A percentile compares a stretch with the other conserved stretches of the same genome.
Conservation (phyloP, 2,113 vertebrate species). For the Tragulus kanchil region DNA sequence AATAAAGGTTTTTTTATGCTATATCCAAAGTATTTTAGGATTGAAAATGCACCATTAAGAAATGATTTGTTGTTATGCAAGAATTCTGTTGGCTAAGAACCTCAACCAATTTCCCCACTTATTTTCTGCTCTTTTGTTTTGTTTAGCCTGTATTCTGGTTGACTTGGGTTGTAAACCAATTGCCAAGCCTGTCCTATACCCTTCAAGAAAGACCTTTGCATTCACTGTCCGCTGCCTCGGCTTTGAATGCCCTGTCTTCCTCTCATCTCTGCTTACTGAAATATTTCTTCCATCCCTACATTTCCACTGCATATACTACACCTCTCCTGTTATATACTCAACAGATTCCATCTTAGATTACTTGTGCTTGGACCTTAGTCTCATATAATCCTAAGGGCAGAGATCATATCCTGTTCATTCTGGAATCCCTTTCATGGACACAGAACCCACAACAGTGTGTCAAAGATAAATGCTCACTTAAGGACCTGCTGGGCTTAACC, state of each 20-base stretch:
- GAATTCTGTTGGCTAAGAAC: conserved; percentile 24
- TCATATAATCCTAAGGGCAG: not conserved
- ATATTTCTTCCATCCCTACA: not conserved
- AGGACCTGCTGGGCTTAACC: conserved; percentile 25
- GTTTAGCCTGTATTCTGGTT: not conserved
- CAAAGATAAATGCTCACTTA: not conserved
- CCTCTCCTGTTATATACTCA: not conserved
- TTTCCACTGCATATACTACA: not conserved
- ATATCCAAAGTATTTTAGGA: conserved; percentile 10
- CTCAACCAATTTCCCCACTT: not conserved
- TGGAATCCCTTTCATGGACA: not conserved
- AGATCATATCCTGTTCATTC: not conserved
- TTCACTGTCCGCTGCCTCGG: not conserved
- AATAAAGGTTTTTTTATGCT: conserved; percentile 23
- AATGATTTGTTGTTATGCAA: not conserved
- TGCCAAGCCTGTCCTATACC: not conserved
- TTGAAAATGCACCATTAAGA: not conserved
- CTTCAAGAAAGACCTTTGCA: not conserved
- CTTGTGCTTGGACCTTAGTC: not conserved
- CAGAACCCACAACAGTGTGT: not conserved
- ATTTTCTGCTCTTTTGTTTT: not conserved
- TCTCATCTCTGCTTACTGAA: not conserved
- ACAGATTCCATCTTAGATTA: not conserved
- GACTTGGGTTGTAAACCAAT: not conserved
- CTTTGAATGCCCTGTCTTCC: not conserved